Conservation (phyloP, 1,140 invertebrate genomes). For the Trinorchestia longiramus region DNA sequence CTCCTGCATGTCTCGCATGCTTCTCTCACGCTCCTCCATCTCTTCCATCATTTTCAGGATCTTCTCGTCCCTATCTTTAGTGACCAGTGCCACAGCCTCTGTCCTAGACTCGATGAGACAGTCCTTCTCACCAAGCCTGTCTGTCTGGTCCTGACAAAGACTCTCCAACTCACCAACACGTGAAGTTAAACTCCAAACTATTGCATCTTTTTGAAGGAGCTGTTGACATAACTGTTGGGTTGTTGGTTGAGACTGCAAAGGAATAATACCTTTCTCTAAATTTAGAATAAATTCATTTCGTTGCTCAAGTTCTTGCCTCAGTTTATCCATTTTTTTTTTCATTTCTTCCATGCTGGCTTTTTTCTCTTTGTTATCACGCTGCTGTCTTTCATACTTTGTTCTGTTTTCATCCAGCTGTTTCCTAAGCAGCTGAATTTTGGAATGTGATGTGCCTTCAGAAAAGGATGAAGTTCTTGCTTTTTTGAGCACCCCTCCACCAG, state of each 20-base stretch:
- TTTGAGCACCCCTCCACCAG: constrained; percentile 15
- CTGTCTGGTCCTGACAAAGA: constrained; percentile 71
- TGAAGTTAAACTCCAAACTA: constrained; percentile 73
- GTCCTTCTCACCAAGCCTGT: constrained; percentile 83
- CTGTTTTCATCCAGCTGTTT: constrained; percentile 69
- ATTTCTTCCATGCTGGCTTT: constrained; percentile 69
- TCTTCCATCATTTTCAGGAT: constrained; percentile 78
- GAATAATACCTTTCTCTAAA: constrained; percentile 59
- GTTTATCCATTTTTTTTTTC: constrained; percentile 67
- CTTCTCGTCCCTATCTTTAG: constrained; percentile 80
- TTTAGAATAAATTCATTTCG: constrained; percentile 61
- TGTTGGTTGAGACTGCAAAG: constrained; percentile 67
- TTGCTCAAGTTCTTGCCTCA: constrained; percentile 63
- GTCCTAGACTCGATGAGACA: constrained; percentile 87
- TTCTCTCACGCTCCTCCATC: constrained; percentile 82
- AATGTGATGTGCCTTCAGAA: constrained; percentile 61
- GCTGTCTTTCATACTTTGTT: constrained; percentile 66
- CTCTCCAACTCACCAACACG: constrained; percentile 72
- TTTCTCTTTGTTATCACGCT: constrained; percentile 67
- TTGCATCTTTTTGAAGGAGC: constrained; percentile 73
- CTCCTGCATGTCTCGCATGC: constrained; percentile 84
- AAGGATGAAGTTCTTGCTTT: constrained; percentile 59
- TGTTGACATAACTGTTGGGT: constrained; percentile 73
- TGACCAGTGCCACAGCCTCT: constrained; percentile 82
- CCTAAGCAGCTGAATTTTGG: constrained; percentile 65